Evolutionary conservation across 2,113 vertebrate genomes (phyloP), one percentile per base, ranked within the genome.

Genomic region (Egretta garzetta): DNA sequence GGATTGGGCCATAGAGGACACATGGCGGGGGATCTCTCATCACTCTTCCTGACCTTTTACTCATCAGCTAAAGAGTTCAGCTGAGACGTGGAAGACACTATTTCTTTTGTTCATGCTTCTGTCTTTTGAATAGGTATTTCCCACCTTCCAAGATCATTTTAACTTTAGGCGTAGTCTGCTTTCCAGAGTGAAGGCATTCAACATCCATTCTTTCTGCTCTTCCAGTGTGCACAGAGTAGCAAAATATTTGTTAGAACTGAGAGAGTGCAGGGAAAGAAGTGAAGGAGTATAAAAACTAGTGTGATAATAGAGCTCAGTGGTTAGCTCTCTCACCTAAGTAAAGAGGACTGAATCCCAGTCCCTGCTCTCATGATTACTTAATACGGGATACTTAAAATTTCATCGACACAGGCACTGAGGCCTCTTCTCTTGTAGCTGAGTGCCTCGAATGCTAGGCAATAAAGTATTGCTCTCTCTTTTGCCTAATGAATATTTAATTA

Each of bases 371-470:
- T 97, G 77, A 96, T 95, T 96, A 96, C 73, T 96, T 97, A 96
- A 96, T 97, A 96, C 35, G 24, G 30, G 77, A 91, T 96, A 76
- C 84, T 96, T 96, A 97, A 96, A 96, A 85, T 96, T 96, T 96
- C 90, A 96, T 96, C 0, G 3, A 56, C 0, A 0, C 47, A 68
- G 77, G 66, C 93, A 75, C 35, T 39, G 81, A 95, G 70, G 90
- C 56, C 82, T 91, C 70, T 90, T 81, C 72, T 93, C 70, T 79
- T 47, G 81, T 60, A 96, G 87, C 30, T 59, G 80, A 96, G 91
- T 88, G 80, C 75, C 88, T 92, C 3, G 3, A 91, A 87, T 76
- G 62, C 80, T 72, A 75, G 70, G 66, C 91, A 95, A 88, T 95
- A 81, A 93, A 90, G 35, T 64, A 95, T 75, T 85, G 56, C 95